Percentiles rank a stretch among this genome's conserved stretches.
Evolutionary conservation across 2,797 vertebrate species (phyloP).

Genomic region (Poeciliopsis gracilis): DNA sequence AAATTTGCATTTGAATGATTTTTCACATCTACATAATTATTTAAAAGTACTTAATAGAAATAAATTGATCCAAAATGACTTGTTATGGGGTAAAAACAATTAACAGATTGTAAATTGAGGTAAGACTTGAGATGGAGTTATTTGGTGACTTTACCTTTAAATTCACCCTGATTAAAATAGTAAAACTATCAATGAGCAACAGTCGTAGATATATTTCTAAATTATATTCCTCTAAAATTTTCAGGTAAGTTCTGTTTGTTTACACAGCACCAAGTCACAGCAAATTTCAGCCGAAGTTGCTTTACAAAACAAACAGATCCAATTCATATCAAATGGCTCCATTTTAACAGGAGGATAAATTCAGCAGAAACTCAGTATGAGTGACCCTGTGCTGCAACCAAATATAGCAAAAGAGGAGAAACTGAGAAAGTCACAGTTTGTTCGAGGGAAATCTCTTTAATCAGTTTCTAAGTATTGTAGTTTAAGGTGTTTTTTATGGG

Average conservation of each 20-base stretch:
- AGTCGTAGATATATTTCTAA: conserved; percentile 17
- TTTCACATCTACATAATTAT: neutral
- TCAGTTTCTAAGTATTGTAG: conserved; percentile 16
- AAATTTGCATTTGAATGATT: neutral
- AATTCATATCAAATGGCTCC: neutral
- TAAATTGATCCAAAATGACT: neutral
- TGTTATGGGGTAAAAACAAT: neutral
- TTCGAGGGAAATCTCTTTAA: conserved; percentile 6
- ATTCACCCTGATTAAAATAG: conserved; percentile 21
- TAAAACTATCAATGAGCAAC: conserved; percentile 17
- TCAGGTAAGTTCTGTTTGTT: neutral
- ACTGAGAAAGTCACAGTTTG: conserved; percentile 12
- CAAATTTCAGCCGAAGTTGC: neutral
- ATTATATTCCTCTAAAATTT: neutral
- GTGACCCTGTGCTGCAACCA: neutral
- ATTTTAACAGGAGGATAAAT: neutral
- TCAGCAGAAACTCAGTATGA: neutral
- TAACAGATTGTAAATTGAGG: neutral
- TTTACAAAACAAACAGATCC: neutral
- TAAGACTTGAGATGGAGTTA: neutral
- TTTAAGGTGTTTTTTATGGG: conserved; percentile 10
- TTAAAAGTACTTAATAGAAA: neutral
- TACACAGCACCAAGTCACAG: neutral
- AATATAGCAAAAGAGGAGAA: neutral
- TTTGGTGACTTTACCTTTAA: neutral